Evolutionary conservation across 2,113 vertebrate genomes (phyloP).

Genomic region (Callospermophilus lateralis): DNA sequence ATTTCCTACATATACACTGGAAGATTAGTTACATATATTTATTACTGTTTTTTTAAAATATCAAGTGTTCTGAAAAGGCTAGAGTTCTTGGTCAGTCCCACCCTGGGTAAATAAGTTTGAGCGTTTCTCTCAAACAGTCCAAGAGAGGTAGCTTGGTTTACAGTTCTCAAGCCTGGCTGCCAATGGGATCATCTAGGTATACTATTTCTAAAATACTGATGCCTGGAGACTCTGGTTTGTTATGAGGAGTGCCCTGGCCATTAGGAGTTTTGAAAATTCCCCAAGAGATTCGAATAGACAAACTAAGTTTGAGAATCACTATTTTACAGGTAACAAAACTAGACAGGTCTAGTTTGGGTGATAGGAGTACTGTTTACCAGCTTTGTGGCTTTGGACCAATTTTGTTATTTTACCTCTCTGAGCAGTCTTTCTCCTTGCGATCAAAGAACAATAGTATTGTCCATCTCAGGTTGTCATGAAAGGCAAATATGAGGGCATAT

Average conservation of each 20-base stretch:
- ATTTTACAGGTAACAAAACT: background rate
- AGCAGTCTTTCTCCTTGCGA: background rate
- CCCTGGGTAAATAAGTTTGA: background rate
- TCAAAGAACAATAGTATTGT: background rate
- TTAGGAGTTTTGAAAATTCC: background rate
- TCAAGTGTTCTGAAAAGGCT: constrained; percentile 1
- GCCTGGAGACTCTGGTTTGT: background rate
- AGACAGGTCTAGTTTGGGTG: background rate
- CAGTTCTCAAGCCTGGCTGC: background rate
- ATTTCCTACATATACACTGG: background rate
- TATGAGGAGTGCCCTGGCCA: rapidly evolving
- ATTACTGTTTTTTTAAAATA: constrained; percentile 19
- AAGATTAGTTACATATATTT: constrained; percentile 1
- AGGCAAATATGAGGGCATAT: background rate
- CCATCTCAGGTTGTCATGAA: background rate
- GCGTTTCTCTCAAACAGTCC: background rate
- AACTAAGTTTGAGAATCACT: background rate
- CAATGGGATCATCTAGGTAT: background rate
- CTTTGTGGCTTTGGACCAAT: background rate
- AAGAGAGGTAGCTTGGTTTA: background rate
- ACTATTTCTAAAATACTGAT: background rate
- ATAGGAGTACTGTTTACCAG: background rate
- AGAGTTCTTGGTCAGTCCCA: background rate
- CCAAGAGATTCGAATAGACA: background rate
- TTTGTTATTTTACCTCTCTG: constrained; percentile 5